Conservation (phyloP, 2,797 vertebrate genomes). For the Limnodromus scolopaceus region DNA sequence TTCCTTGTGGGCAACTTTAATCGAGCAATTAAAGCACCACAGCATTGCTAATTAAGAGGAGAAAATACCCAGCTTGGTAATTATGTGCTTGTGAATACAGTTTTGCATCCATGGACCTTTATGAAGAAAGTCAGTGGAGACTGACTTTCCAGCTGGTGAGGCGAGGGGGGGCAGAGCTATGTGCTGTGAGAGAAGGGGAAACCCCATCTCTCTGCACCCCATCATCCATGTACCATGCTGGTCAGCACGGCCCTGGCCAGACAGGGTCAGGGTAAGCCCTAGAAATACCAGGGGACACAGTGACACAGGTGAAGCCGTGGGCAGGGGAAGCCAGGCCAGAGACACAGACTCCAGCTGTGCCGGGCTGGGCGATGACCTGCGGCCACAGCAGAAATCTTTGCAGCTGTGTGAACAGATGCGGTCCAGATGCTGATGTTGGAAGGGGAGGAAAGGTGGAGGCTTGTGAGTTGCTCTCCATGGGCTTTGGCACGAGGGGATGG, state of each 20-base stretch:
- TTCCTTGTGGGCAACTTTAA: conserved; percentile 75
- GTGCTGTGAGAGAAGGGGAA: background rate
- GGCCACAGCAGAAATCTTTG: background rate
- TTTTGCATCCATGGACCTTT: background rate
- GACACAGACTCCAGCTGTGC: accelerated
- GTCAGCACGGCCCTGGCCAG: background rate
- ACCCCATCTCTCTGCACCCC: background rate
- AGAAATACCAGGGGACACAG: background rate
- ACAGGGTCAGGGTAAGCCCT: background rate
- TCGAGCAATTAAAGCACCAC: conserved; percentile 66
- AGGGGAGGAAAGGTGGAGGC: background rate
- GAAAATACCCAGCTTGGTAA: conserved; percentile 48
- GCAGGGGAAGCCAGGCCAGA: background rate
- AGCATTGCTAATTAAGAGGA: conserved; percentile 42
- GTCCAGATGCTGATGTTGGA: background rate
- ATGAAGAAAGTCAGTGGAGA: background rate
- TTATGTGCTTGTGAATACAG: conserved; percentile 36
- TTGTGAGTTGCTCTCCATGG: background rate
- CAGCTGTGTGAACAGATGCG: background rate
- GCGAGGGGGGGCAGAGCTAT: background rate
- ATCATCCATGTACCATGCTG: accelerated
- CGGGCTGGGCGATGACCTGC: background rate
- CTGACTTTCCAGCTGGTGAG: background rate
- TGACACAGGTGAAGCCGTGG: background rate
- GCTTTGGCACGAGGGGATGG: accelerated